These are phyloP conservation scores for Tinea trinotella DNA, from an alignment of 2,888 invertebrate species.

Conservation along the genomic window DNA sequence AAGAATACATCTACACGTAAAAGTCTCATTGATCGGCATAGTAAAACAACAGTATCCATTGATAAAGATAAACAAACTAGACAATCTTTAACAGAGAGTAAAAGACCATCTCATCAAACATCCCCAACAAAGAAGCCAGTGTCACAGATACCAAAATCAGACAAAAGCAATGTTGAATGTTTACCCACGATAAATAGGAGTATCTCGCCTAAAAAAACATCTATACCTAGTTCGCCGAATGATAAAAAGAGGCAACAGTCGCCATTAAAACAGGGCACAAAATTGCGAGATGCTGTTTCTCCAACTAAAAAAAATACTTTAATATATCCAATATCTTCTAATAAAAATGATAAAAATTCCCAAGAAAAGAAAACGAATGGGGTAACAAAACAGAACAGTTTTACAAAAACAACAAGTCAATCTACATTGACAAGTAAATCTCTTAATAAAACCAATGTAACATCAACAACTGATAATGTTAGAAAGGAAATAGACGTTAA, in stretches of 20 bases:
- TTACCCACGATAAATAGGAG: not conserved
- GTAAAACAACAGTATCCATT: not conserved
- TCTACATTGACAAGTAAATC: slow-evolving; percentile 29
- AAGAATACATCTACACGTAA: not conserved
- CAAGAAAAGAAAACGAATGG: slow-evolving; percentile 37
- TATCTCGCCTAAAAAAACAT: slow-evolving; percentile 48
- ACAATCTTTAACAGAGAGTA: not conserved
- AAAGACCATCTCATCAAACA: not conserved
- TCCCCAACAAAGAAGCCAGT: not conserved
- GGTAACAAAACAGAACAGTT: slow-evolving; percentile 39
- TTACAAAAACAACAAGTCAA: slow-evolving; percentile 31
- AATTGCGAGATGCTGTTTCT: slow-evolving; percentile 40
- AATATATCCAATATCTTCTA: not conserved
- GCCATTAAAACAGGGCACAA: slow-evolving; percentile 39
- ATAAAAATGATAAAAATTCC: slow-evolving; percentile 33
- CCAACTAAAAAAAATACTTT: slow-evolving; percentile 37
- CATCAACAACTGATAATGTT: slow-evolving; percentile 27
- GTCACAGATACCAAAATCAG: not conserved
- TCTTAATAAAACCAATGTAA: too few relatives aligned
- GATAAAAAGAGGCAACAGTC: slow-evolving; percentile 34
- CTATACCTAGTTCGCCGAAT: slow-evolving; percentile 29
- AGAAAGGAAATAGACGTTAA: slow-evolving; percentile 54
- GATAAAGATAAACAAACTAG: not conserved
- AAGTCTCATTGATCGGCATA: slow-evolving; percentile 1
- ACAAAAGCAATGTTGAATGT: not conserved